phyloP scores from a whole-genome alignment of 2,113 vertebrate species.

The Channa argus region DNA sequence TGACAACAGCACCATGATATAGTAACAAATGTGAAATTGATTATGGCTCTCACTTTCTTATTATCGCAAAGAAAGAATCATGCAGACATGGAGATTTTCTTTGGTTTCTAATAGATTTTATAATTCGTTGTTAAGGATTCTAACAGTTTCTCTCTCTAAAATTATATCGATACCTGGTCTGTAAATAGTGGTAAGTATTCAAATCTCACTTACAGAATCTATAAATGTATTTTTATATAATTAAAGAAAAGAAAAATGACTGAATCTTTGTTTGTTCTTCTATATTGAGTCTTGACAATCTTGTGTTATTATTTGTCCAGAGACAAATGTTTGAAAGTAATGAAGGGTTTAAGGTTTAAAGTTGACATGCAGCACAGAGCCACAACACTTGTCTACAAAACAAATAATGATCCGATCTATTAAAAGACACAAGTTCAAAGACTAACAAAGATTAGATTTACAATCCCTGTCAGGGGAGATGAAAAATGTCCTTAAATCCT shows the following conservation, averaged over 20 bases:
- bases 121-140: background rate
- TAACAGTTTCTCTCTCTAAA: background rate
- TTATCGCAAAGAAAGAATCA: slow-evolving; percentile 16
- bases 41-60: slow-evolving; percentile 20
- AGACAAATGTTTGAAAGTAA: slow-evolving; percentile 15
- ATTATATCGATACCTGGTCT: background rate
- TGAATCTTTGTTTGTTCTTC: background rate
- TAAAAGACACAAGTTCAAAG: slow-evolving; percentile 49
- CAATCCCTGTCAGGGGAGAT: slow-evolving; percentile 44
- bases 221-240: background rate
- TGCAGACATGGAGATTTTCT: background rate
- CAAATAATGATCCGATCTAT: slow-evolving; percentile 48
- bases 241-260: background rate
- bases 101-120: background rate
- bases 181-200: background rate
- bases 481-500: slow-evolving; percentile 74
- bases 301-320: background rate
- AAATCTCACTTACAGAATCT: background rate
- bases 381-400: slow-evolving; percentile 37
- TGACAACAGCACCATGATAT: slow-evolving; percentile 4
- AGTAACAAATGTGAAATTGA: slow-evolving; percentile 24
- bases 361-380: slow-evolving; percentile 13
- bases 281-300: background rate
- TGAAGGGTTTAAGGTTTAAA: slow-evolving; percentile 15
- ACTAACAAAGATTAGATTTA: slow-evolving; percentile 66